Evolutionary conservation across 2,888 invertebrate genomes (phyloP).

Genomic region (Andricus curvator): DNA sequence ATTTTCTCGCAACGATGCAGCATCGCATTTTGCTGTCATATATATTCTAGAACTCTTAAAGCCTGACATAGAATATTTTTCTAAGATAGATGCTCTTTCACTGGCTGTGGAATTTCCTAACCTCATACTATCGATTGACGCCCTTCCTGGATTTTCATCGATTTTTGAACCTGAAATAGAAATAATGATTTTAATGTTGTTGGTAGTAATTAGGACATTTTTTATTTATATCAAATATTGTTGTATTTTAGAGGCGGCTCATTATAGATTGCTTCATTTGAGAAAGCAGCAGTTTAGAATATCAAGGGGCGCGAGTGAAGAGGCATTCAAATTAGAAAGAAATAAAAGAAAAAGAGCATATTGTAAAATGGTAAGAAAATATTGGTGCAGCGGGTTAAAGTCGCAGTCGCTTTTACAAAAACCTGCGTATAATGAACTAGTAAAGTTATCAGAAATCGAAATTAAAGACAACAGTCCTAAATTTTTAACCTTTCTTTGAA

Average conservation of each 20-base stretch:
- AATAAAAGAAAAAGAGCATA: no score
- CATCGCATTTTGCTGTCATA: slow-evolving; percentile 71
- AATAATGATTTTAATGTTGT: background rate
- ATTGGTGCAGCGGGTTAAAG: no score
- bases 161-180: slow-evolving; percentile 66
- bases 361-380: no score
- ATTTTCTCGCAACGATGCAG: slow-evolving; percentile 68
- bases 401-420: no score
- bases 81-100: slow-evolving; percentile 67
- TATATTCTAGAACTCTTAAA: slow-evolving; percentile 70
- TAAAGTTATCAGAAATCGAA: no score
- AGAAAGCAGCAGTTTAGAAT: no score
- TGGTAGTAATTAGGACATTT: background rate
- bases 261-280: no score
- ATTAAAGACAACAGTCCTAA: no score
- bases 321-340: no score
- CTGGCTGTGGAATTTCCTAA: slow-evolving; percentile 68
- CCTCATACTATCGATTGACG: slow-evolving; percentile 64
- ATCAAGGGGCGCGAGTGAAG: no score
- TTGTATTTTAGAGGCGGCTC: background rate
- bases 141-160: slow-evolving; percentile 65
- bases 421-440: no score
- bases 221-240: background rate
- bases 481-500: no score
- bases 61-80: slow-evolving; percentile 68